A percentile compares a stretch with the other conserved stretches of the same genome.
These are phyloP conservation scores for Drosophila diplacantha DNA, from an alignment of 2,888 invertebrate species.

Conservation along the genomic window DNA sequence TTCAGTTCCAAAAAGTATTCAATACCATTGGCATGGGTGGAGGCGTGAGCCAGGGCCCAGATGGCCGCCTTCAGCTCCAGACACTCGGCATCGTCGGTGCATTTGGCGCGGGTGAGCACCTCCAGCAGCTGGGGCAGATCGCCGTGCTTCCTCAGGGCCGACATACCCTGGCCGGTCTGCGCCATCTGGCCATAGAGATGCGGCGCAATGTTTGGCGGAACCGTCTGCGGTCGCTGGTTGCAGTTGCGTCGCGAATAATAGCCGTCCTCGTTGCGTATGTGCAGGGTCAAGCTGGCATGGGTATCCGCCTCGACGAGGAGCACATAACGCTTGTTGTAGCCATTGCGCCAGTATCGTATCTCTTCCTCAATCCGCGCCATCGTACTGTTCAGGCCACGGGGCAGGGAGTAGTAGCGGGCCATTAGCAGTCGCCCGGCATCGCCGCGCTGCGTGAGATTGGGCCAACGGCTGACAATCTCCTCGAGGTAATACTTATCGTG, in stretches of 20 bases:
- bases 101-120: conserved; percentile 78
- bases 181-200: conserved; percentile 92
- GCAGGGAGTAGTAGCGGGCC: conserved; percentile 86
- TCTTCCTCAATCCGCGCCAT: conserved; percentile 84
- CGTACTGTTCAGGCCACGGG: conserved; percentile 83
- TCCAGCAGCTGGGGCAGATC: conserved; percentile 73
- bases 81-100: conserved; percentile 84
- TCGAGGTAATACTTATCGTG: conserved; percentile 89
- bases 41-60: conserved; percentile 93
- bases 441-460: conserved; percentile 83
- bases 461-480: conserved; percentile 86
- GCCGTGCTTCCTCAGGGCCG: conserved; percentile 73
- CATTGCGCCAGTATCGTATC: conserved; percentile 87
- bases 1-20: conserved; percentile 81
- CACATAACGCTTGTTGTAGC: conserved; percentile 89
- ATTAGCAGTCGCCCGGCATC: conserved; percentile 88
- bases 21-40: conserved; percentile 86
- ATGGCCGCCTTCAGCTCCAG: conserved; percentile 90
- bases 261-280: conserved; percentile 88
- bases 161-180: conserved; percentile 81
- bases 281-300: conserved; percentile 90
- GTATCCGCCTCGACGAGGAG: conserved; percentile 92
- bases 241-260: conserved; percentile 84
- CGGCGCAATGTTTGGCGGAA: conserved; percentile 80
- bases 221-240: conserved; percentile 80